Percentiles rank a stretch among this genome's conserved stretches.
These are phyloP conservation scores for Barbus barbus DNA, from an alignment of 2,113 vertebrate genomes.

Conservation along the genomic window DNA sequence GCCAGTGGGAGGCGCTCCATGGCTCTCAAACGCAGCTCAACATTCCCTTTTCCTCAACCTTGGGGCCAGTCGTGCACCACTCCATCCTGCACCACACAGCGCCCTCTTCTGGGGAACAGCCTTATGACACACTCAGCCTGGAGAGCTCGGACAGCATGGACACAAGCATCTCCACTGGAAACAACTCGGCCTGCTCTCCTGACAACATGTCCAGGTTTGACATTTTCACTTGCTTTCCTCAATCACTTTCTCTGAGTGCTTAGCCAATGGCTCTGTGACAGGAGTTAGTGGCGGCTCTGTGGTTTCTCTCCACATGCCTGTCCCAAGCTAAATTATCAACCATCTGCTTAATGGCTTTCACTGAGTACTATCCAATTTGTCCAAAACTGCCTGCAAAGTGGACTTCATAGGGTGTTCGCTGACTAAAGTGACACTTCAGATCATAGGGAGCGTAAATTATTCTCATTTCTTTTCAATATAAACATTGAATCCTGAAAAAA, in stretches of 20 bases:
- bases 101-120: conserved; percentile 75
- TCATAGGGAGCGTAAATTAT: not conserved
- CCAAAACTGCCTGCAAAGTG: not conserved
- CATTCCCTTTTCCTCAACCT: conserved; percentile 44
- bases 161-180: conserved; percentile 90
- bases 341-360: conserved; percentile 16
- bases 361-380: not conserved
- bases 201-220: conserved; percentile 83
- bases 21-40: conserved; percentile 75
- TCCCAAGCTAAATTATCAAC: conserved; percentile 14
- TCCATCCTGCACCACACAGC: conserved; percentile 92
- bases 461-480: not conserved
- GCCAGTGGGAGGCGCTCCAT: conserved; percentile 92
- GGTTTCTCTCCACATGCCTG: not conserved
- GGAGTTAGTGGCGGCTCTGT: not conserved
- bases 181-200: conserved; percentile 90
- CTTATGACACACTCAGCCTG: conserved; percentile 93
- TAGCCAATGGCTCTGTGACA: conserved; percentile 22
- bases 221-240: not conserved
- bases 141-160: conserved; percentile 99
- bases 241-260: not conserved
- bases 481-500: no score
- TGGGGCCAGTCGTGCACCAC: conserved; percentile 79
- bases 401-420: not conserved
- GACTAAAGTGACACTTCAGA: not conserved